These are phyloP conservation scores for Cheilosia vulpina DNA, from an alignment of 2,888 invertebrate species.

Conservation along the genomic window DNA sequence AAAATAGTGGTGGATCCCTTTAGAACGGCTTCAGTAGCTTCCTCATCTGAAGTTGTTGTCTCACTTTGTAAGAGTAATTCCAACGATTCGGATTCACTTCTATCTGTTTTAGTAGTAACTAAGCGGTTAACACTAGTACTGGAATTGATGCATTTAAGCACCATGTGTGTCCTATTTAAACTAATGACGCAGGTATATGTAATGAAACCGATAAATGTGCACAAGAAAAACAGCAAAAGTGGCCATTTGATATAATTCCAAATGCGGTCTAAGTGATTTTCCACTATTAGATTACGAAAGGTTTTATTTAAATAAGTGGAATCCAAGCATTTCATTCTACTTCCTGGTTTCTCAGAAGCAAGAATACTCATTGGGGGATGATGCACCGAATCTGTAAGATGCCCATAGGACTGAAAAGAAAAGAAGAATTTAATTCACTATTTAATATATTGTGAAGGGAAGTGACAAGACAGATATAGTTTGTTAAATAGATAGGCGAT, in stretches of 20 bases:
- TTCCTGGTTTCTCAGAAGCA: slow-evolving; percentile 34
- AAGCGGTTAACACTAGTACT: slow-evolving; percentile 15
- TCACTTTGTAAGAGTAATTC: slow-evolving; percentile 19
- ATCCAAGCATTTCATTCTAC: slow-evolving; percentile 24
- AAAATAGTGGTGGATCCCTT: slow-evolving; percentile 53
- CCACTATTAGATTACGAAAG: slow-evolving; percentile 11
- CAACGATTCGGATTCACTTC: background rate
- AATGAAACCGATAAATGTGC: slow-evolving; percentile 29
- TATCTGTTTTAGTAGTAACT: slow-evolving; percentile 1
- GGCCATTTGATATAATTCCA: slow-evolving; percentile 60
- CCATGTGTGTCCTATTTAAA: slow-evolving; percentile 19
- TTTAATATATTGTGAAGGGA: too few relatives aligned
- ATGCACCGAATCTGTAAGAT: slow-evolving; percentile 7
- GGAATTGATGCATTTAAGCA: slow-evolving; percentile 27
- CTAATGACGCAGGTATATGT: slow-evolving; percentile 39
- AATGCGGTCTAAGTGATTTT: slow-evolving; percentile 22
- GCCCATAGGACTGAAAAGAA: slow-evolving; percentile 26
- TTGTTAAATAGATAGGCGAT: too few relatives aligned
- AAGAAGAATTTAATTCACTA: background rate
- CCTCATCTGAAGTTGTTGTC: slow-evolving; percentile 18
- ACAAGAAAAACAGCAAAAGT: slow-evolving; percentile 18
- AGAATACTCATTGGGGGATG: slow-evolving; percentile 17
- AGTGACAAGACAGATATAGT: too few relatives aligned
- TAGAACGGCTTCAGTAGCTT: slow-evolving; percentile 34
- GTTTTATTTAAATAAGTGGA: slow-evolving; percentile 22